Evolutionary conservation across 2,797 vertebrate genomes (phyloP).

Genomic region (Saguinus oedipus): DNA sequence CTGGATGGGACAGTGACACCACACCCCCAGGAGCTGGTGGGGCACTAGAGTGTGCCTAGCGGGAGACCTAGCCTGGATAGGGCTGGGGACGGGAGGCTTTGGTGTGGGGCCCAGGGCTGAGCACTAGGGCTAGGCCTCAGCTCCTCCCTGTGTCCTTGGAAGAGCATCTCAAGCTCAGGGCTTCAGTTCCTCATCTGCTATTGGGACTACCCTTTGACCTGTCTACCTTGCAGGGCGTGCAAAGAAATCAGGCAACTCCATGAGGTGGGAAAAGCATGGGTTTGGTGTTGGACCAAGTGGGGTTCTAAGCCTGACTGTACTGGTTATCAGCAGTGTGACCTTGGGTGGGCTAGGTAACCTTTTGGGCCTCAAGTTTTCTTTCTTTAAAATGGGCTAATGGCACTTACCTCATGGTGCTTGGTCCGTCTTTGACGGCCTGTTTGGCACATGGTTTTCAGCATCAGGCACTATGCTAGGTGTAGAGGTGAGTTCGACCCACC

Average conservation of each 20-base stretch:
- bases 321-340: neutral
- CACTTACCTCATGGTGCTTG: neutral
- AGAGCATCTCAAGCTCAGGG: neutral
- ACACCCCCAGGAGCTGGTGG: neutral
- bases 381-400: neutral
- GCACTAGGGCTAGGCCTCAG: neutral
- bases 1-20: neutral
- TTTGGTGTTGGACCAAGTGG: neutral
- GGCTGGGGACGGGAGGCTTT: neutral
- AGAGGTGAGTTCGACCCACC: neutral
- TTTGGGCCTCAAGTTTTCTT: neutral
- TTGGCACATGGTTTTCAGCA: neutral
- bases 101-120: neutral
- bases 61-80: neutral
- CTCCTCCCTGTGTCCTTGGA: neutral
- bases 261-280: neutral
- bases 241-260: neutral
- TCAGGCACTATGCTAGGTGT: neutral
- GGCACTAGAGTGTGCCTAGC: accelerated
- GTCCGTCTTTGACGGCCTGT: neutral
- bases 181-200: neutral
- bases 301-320: neutral
- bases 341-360: neutral
- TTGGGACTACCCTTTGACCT: neutral
- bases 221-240: neutral